Conservation (phyloP, 2,797 vertebrate genomes). For the Hydrophis major region DNA sequence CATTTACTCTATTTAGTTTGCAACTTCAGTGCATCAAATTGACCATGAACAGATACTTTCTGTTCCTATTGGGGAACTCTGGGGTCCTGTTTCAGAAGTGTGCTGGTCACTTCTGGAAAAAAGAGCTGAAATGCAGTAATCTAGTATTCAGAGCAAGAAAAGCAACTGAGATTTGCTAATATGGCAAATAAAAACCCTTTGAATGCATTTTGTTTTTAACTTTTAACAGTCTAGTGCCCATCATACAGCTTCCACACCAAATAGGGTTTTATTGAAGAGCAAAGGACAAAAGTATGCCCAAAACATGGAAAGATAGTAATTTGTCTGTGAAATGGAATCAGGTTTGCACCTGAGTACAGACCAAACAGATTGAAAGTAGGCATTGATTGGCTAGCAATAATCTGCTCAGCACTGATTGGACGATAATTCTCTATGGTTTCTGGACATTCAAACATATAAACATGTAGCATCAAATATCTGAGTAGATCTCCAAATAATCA, state of each 20-base stretch:
- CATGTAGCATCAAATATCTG: background rate
- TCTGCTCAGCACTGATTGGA: background rate
- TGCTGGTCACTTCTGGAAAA: background rate
- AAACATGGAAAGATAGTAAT: background rate
- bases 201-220: background rate
- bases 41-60: background rate
- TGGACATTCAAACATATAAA: background rate
- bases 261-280: background rate
- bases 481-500: background rate
- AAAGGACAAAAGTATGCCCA: background rate
- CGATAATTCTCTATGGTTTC: background rate
- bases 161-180: background rate
- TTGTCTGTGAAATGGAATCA: constrained; percentile 15
- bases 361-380: background rate
- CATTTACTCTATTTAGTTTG: background rate
- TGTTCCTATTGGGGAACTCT: background rate
- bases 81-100: background rate
- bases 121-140: background rate
- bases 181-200: background rate
- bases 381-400: background rate
- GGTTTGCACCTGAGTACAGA: background rate
- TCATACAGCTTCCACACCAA: background rate
- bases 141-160: background rate
- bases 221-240: background rate
- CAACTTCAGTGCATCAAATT: background rate